A percentile compares a stretch with the other conserved stretches of the same genome.
Conservation (phyloP, 2,797 vertebrate species). For the Pogoniulus pusillus region DNA sequence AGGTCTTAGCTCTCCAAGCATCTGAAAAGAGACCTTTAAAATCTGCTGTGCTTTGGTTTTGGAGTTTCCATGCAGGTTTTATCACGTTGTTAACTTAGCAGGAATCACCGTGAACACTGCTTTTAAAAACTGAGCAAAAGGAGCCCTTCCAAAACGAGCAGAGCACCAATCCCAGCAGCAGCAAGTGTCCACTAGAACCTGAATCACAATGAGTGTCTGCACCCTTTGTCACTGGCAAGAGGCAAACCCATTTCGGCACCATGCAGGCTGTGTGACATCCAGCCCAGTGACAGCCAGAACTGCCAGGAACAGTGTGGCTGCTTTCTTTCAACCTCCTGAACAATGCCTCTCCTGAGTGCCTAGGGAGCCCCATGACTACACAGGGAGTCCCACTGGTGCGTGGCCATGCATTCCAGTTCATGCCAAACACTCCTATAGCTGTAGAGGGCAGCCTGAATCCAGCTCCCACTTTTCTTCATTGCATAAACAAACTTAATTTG, state of each 20-base stretch:
- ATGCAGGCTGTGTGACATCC: not conserved
- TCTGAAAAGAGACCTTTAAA: not conserved
- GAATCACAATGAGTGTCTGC: not conserved
- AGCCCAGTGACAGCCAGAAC: not conserved
- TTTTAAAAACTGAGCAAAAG: not conserved
- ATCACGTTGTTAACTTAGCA: not conserved
- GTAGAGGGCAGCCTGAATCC: conserved; percentile 52
- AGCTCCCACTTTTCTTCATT: not conserved
- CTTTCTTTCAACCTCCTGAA: not conserved
- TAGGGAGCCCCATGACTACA: not conserved
- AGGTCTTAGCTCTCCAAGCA: not conserved
- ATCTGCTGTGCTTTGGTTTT: not conserved
- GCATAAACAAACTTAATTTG: not conserved
- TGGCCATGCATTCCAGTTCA: not conserved
- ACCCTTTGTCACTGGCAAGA: not conserved
- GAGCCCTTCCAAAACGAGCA: not conserved
- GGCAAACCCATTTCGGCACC: not conserved
- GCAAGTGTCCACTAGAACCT: not conserved
- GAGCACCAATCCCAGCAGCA: not conserved
- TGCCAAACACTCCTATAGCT: not conserved
- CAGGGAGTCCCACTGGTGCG: not conserved
- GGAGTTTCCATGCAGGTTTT: not conserved
- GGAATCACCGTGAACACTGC: not conserved
- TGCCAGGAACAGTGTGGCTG: accelerated
- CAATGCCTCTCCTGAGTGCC: not conserved